phyloP scores from a whole-genome alignment of 2,797 vertebrate genomes.

The Lerista edwardsae region DNA sequence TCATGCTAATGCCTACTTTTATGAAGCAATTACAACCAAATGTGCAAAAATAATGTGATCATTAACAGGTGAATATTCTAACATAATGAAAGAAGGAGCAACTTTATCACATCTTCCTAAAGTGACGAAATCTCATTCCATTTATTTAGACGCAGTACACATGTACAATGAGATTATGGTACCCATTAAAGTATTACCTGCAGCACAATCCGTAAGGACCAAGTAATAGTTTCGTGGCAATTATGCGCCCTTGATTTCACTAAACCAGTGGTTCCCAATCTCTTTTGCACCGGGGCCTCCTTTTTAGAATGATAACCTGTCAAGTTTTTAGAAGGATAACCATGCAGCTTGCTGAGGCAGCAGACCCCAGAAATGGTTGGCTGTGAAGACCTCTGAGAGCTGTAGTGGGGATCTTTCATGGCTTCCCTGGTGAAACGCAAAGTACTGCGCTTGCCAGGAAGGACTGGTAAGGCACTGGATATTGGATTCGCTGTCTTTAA shows the following conservation, averaged over 20 bases:
- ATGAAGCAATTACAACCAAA: slow-evolving; percentile 27
- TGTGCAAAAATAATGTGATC: slow-evolving; percentile 19
- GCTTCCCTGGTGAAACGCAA: no score
- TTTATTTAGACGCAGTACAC: neutral
- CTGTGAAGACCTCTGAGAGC: no score
- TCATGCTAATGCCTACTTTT: neutral
- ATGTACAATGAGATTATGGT: neutral
- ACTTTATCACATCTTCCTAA: slow-evolving; percentile 6
- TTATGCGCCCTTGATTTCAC: neutral
- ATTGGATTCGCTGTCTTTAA: neutral
- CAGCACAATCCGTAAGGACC: slow-evolving; percentile 16
- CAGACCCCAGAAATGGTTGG: no score
- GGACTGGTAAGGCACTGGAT: no score
- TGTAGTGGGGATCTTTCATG: no score
- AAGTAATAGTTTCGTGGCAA: slow-evolving; percentile 26
- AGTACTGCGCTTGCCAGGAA: no score
- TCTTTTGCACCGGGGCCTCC: no score
- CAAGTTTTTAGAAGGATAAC: no score
- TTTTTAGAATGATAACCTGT: no score
- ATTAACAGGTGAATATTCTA: neutral
- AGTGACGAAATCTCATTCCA: slow-evolving; percentile 20
- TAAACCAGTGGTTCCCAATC: no score
- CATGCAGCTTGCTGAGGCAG: no score
- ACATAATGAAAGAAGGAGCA: neutral
- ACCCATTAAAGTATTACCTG: slow-evolving; percentile 11